Base-by-base conservation (phyloP, 2,888 invertebrate species). In the Drosophila macrospina region DNA sequence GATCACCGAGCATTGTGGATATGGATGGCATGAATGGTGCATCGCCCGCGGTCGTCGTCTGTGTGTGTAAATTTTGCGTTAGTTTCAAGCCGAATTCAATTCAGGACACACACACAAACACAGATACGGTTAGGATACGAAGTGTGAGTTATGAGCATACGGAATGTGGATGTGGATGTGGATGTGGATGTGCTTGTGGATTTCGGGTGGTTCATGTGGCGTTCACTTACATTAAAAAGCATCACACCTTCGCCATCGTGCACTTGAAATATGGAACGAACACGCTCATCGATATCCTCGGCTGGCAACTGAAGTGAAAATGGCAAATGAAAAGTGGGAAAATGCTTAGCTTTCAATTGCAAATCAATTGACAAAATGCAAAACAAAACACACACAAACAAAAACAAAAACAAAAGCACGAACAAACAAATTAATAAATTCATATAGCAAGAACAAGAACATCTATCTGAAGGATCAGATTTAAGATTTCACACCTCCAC, bases 51-150 rank as follows among this genome's bases (percentile, higher is more conserved):
- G 72, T 76, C 77, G 86, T 80, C 56, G 78, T 75, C 83, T 84
- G 78, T 87, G 70, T 77, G 81, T 77, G 81, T 79, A 75, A 85
- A 79, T 79, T 74, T 67, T 62, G 65, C 34, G 68, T 83, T 86
- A 83, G 69, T 82, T 71, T 69, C 26, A 30, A 66, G 41, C 65
- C 68, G 36, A 70, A 61, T 52, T 42, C 59, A 56, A 65, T 54
- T 47, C 39, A 65, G 64, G 39, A 54, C 62, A 62, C 54, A 71
- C 54, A 71, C 63, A 75, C 62, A 80, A 59, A 64, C 56, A 80
- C 66, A 72, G 41, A 70, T 57, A 54, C 61, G 69, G 60, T 69
- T 44, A 59, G 34, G 24, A 54, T 48, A 66, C 50, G 44, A 34
- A 13, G 34, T 34, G 37, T 41, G 13, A 11, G 39, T 28, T 8